Evolutionary conservation across 2,888 invertebrate genomes (phyloP).

Genomic region (Drepanosiphum platanoidis): DNA sequence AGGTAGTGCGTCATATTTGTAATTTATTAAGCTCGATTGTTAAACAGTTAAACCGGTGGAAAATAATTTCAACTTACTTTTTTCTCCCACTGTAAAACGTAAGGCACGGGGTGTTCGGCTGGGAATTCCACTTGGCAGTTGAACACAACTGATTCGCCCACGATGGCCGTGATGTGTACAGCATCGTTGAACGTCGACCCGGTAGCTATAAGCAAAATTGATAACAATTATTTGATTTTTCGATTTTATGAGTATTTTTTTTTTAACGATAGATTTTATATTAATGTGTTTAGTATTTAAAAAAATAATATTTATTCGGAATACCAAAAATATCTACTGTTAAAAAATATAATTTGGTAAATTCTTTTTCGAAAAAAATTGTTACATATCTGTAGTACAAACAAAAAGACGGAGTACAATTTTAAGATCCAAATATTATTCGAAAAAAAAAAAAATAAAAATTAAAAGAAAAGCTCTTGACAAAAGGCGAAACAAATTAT

Average conservation of each 20-base stretch:
- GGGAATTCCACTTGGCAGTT: conserved; percentile 98
- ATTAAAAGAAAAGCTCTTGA: conserved; percentile 31
- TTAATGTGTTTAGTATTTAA: not conserved
- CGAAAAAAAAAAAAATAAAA: not conserved
- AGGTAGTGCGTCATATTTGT: too few relatives aligned
- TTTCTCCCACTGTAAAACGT: conserved; percentile 99
- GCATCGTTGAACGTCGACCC: conserved; percentile 77
- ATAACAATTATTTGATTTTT: not conserved
- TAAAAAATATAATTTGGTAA: not conserved
- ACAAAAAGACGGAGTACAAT: not conserved
- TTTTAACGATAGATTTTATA: not conserved
- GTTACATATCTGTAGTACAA: not conserved
- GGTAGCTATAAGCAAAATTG: conserved; percentile 43
- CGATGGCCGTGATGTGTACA: conserved; percentile 95
- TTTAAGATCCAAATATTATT: conserved; percentile 21
- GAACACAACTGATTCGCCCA: conserved; percentile 96
- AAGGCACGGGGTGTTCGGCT: conserved; percentile 94
- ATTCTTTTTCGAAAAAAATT: not conserved
- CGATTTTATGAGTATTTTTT: not conserved
- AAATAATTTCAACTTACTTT: conserved; percentile 74
- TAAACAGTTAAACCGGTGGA: not conserved
- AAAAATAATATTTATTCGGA: not conserved
- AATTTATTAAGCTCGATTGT: too few relatives aligned
- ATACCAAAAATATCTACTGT: not conserved
- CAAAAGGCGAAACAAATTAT: conserved; percentile 52